Percentiles rank a stretch among this genome's conserved stretches.
phyloP scores from a whole-genome alignment of 2,888 invertebrate genomes.

The Allophyes oxyacanthae region DNA sequence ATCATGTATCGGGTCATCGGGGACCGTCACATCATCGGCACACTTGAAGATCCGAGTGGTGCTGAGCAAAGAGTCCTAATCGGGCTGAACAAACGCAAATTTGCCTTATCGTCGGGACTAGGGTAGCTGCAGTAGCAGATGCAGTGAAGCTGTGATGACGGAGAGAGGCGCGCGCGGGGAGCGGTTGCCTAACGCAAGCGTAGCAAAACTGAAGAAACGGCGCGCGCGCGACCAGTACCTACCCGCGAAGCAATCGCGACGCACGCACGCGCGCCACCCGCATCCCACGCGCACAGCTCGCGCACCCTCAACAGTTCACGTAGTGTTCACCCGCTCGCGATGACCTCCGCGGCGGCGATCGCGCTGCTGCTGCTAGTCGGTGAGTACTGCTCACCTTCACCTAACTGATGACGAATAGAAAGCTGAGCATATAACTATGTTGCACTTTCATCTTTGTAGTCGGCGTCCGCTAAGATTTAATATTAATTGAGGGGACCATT shows the following conservation, averaged over 20 bases:
- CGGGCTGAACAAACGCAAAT: no score
- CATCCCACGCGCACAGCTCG: slow-evolving; percentile 24
- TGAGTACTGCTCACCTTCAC: slow-evolving; percentile 52
- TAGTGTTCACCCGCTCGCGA: slow-evolving; percentile 39
- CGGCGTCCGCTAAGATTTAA: slow-evolving; percentile 1
- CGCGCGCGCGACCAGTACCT: slow-evolving; percentile 55
- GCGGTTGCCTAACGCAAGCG: slow-evolving; percentile 18
- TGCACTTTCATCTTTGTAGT: slow-evolving; percentile 34
- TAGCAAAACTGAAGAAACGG: slow-evolving; percentile 40
- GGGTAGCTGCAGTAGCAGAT: neutral
- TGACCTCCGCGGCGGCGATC: slow-evolving; percentile 52
- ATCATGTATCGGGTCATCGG: no score
- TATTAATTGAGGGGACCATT: neutral
- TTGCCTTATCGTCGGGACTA: no score
- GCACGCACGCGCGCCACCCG: slow-evolving; percentile 39
- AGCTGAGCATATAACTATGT: slow-evolving; percentile 5
- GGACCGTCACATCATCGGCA: no score
- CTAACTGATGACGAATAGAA: slow-evolving; percentile 1
- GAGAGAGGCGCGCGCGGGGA: slow-evolving; percentile 14
- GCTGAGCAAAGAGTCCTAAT: no score
- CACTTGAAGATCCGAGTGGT: no score
- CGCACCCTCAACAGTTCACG: slow-evolving; percentile 42
- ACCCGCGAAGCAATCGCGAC: slow-evolving; percentile 39
- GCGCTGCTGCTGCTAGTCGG: slow-evolving; percentile 66
- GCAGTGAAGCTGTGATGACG: neutral